These are phyloP conservation scores for Ammodytes marinus DNA, from an alignment of 2,113 vertebrate species.

Conservation along the genomic window DNA sequence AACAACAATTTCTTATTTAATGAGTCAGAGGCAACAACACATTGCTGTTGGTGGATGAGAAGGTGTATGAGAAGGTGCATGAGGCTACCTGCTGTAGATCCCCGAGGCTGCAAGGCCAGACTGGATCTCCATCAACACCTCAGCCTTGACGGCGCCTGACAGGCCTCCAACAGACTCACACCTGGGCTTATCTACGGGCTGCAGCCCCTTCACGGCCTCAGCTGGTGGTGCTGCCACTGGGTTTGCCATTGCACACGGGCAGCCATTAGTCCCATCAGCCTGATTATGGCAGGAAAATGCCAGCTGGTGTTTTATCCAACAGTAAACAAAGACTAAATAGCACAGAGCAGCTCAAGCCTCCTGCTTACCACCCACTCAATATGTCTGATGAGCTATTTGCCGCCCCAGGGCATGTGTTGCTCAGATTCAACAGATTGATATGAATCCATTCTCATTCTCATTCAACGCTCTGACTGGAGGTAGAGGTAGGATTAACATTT, in stretches of 20 bases:
- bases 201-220: slow-evolving; percentile 59
- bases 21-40: slow-evolving; percentile 31
- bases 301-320: slow-evolving; percentile 77
- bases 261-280: slow-evolving; percentile 70
- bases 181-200: slow-evolving; percentile 73
- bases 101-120: slow-evolving; percentile 56
- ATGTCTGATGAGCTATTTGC: slow-evolving; percentile 61
- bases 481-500: slow-evolving; percentile 64
- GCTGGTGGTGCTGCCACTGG: slow-evolving; percentile 65
- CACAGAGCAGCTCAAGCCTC: slow-evolving; percentile 63
- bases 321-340: slow-evolving; percentile 76
- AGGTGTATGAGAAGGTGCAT: slow-evolving; percentile 23
- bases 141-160: slow-evolving; percentile 55
- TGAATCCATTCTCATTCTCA: slow-evolving; percentile 70
- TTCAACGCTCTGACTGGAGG: slow-evolving; percentile 56
- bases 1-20: slow-evolving; percentile 1
- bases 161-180: slow-evolving; percentile 70
- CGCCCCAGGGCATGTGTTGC: slow-evolving; percentile 67
- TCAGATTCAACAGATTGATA: slow-evolving; percentile 76
- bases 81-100: slow-evolving; percentile 54
- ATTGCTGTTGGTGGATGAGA: background rate
- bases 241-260: slow-evolving; percentile 47
- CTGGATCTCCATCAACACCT: slow-evolving; percentile 82
- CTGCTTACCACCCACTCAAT: slow-evolving; percentile 69
- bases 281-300: slow-evolving; percentile 71